A percentile compares a stretch with the other conserved stretches of the same genome.
Evolutionary conservation across 2,797 vertebrate species (phyloP).

Genomic region (Botia kubotai): DNA sequence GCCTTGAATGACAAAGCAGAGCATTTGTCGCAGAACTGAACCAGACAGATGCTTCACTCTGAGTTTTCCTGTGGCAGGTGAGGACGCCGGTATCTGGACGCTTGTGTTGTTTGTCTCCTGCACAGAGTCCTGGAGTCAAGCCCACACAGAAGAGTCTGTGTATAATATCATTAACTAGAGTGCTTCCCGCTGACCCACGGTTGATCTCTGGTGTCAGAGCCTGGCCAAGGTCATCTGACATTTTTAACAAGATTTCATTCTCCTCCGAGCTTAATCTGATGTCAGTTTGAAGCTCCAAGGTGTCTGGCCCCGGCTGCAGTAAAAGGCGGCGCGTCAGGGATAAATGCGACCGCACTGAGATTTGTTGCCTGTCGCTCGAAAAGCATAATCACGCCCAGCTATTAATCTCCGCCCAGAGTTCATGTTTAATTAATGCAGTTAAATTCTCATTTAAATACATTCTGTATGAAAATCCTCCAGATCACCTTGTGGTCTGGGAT

Average conservation of each 20-base stretch:
- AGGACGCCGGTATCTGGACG: slow-evolving; percentile 20
- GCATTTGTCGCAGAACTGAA: slow-evolving; percentile 2
- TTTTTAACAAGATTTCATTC: slow-evolving; percentile 81
- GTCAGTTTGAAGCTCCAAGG: slow-evolving; percentile 70
- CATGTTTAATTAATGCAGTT: slow-evolving; percentile 70
- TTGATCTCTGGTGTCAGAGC: slow-evolving; percentile 78
- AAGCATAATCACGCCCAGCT: slow-evolving; percentile 61
- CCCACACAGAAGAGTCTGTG: slow-evolving; percentile 67
- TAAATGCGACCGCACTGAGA: slow-evolving; percentile 68
- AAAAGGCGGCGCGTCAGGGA: slow-evolving; percentile 64
- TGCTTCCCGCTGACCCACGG: slow-evolving; percentile 76
- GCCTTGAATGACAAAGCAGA: not conserved
- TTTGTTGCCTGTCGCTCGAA: slow-evolving; percentile 70
- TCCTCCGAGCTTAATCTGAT: slow-evolving; percentile 68
- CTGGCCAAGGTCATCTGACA: slow-evolving; percentile 80
- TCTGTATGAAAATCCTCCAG: slow-evolving; percentile 67
- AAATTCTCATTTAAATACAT: slow-evolving; percentile 74
- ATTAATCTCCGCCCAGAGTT: slow-evolving; percentile 67
- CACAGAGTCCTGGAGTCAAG: slow-evolving; percentile 65
- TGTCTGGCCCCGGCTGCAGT: slow-evolving; percentile 65
- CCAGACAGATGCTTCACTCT: slow-evolving; percentile 37
- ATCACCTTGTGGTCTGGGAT: slow-evolving; percentile 64
- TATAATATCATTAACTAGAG: slow-evolving; percentile 82
- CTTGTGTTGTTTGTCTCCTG: slow-evolving; percentile 60
- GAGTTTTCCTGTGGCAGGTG: slow-evolving; percentile 51